These are phyloP conservation scores for Bactericera cockerelli DNA, from an alignment of 1,140 invertebrate species.

Conservation along the genomic window DNA sequence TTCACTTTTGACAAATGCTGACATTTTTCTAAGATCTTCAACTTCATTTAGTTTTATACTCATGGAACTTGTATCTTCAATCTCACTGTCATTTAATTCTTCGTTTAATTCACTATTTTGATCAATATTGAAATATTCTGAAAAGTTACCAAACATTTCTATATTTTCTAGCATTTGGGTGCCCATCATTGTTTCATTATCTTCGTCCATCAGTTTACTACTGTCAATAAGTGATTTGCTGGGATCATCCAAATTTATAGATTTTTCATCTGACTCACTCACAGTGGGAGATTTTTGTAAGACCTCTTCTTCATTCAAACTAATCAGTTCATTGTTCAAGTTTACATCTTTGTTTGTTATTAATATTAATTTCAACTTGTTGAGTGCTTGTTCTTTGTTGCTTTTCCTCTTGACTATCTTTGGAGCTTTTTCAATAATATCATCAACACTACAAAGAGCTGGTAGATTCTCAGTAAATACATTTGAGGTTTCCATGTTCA, in stretches of 20 bases:
- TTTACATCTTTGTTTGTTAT: not conserved
- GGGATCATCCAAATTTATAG: not conserved
- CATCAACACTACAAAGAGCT: too few relatives aligned
- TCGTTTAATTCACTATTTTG: not conserved
- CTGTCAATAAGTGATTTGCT: not conserved
- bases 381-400: too few relatives aligned
- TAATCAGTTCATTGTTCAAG: not conserved
- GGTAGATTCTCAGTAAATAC: too few relatives aligned
- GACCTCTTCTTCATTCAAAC: not conserved
- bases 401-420: too few relatives aligned
- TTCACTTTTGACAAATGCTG: too few relatives aligned
- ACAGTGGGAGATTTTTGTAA: not conserved
- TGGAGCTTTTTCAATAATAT: too few relatives aligned
- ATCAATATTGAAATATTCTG: conserved; percentile 5
- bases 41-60: too few relatives aligned
- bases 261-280: not conserved
- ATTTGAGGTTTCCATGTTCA: too few relatives aligned
- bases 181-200: not conserved
- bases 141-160: conserved; percentile 1
- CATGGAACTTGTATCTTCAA: too few relatives aligned
- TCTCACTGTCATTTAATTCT: too few relatives aligned
- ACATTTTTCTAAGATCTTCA: too few relatives aligned
- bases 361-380: not conserved
- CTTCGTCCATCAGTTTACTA: not conserved
- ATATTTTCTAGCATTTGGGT: conserved; percentile 1